Conservation (phyloP, 2,113 vertebrate species). For the Pyrgilauda ruficollis region DNA sequence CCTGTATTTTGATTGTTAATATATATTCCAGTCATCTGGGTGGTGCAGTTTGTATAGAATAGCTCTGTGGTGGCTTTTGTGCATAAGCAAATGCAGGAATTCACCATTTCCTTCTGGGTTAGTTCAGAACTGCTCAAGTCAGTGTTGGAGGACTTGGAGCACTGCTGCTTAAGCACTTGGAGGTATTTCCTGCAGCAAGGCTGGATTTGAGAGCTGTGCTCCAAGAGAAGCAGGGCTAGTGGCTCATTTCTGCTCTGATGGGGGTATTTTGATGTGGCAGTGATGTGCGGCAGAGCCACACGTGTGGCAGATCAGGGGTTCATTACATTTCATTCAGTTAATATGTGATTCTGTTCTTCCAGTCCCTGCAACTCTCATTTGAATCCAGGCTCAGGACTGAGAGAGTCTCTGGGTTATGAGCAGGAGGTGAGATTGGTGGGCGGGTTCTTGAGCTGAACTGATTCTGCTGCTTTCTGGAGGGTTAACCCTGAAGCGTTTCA, state of each 20-base stretch:
- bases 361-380: not conserved
- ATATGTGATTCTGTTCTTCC: not conserved
- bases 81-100: not conserved
- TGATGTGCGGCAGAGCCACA: not conserved
- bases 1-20: not conserved
- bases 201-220: not conserved
- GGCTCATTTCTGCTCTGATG: not conserved
- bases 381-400: not conserved
- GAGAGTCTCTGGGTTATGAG: not conserved
- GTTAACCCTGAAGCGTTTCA: not conserved
- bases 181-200: not conserved
- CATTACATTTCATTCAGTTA: not conserved
- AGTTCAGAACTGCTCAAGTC: not conserved
- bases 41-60: not conserved
- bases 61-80: not conserved
- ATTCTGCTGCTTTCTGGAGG: not conserved
- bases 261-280: not conserved
- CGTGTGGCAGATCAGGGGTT: not conserved
- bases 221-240: not conserved
- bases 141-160: not conserved
- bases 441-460: not conserved
- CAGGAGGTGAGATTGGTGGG: not conserved
- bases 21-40: not conserved
- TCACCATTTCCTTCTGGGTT: not conserved
- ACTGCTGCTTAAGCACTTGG: not conserved